Base-by-base conservation (phyloP, 2,113 vertebrate species). In the Deroptyus accipitrinus region DNA sequence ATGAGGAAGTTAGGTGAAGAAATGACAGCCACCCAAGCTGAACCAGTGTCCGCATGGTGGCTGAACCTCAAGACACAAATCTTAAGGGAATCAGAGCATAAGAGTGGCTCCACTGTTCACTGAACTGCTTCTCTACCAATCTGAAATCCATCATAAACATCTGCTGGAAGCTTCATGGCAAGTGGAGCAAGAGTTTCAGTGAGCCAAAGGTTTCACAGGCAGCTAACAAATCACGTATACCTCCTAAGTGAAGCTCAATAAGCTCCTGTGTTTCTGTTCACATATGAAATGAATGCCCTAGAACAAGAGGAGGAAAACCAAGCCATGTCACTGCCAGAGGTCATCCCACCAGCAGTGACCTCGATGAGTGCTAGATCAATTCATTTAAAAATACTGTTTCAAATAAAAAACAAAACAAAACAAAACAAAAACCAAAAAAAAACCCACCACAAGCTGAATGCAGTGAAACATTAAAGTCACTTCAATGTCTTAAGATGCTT, bases 101-200 rank as follows among this genome's bases (percentile, higher is more conserved):
- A 76, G n/a, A 41, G 33, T 68, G 31, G 20, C 61, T 94, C 35
- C 42, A 44, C 55, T 94, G 73, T 64, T 83, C 88, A 78, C 39
- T 78, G 73, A 83, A 61, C 76, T 2, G 4, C 69, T 88, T 69
- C 73, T 72, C n/a, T 2, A 3, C 22, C 59, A 61, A 52, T 11
- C 68, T 68, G 86, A 94, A 92, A 95, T 94, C 37, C 80, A 81
- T 84, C 73, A 86, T 55, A 82, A 86, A 81, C 33, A 51, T 78
- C 77, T 92, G 33, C 83, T 92, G 52, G 86, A 81, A 89, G 30
- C 39, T 91, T 78, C 69, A 52, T 30, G 64, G 55, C 30, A 72
- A 89, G 39, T 68, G 39, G 12, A 86, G 14, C 51, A 68, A 64
- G 66, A 59, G 2, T 64, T 39, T 70, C 62, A 41, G 39, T 51